phyloP scores from a whole-genome alignment of 2,797 vertebrate genomes.

The Vultur gryphus region DNA sequence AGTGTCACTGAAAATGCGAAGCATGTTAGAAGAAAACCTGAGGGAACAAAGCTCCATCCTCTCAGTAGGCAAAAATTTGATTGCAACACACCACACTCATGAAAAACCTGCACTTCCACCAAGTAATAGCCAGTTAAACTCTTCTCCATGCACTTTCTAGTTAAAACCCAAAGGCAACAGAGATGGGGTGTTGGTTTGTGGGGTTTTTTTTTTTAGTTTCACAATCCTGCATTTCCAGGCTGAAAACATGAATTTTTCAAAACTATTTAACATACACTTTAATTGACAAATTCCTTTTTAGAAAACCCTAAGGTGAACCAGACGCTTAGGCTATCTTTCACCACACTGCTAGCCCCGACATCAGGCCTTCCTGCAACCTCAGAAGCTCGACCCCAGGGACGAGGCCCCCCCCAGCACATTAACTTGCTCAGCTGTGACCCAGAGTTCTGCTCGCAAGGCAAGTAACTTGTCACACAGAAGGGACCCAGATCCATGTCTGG shows the following conservation, averaged over 20 bases:
- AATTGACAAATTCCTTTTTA: background rate
- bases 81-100: rapidly evolving
- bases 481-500: rapidly evolving
- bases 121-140: too few relatives aligned
- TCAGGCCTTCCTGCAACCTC: background rate
- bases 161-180: background rate
- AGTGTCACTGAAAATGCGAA: rapidly evolving
- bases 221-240: background rate
- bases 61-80: rapidly evolving
- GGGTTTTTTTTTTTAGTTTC: too few relatives aligned
- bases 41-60: background rate
- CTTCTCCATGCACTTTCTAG: rapidly evolving
- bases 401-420: background rate
- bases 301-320: rapidly evolving
- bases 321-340: rapidly evolving
- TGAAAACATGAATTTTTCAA: rapidly evolving
- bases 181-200: background rate
- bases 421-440: background rate
- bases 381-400: background rate
- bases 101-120: background rate
- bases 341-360: rapidly evolving
- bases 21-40: rapidly evolving
- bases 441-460: too few relatives aligned
- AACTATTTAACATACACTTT: rapidly evolving
- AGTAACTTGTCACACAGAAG: background rate